These are phyloP conservation scores for Eremophila alpestris DNA, from an alignment of 2,797 vertebrate species.

Conservation along the genomic window DNA sequence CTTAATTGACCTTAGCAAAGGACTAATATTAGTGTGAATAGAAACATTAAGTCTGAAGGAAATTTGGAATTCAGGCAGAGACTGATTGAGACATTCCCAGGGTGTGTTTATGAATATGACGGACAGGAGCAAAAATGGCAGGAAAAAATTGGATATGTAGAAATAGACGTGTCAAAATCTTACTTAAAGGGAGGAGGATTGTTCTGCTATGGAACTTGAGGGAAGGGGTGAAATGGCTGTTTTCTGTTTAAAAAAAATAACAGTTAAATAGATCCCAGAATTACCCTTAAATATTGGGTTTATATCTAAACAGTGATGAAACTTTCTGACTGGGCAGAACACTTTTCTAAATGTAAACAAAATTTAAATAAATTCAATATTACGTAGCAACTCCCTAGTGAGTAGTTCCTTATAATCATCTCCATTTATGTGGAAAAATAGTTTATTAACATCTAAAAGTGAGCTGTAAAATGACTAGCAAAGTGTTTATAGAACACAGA, in stretches of 20 bases:
- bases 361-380: background rate
- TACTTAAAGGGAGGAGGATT: background rate
- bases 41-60: background rate
- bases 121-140: background rate
- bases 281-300: accelerated
- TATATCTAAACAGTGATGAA: background rate
- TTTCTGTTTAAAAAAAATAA: background rate
- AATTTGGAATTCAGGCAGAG: background rate
- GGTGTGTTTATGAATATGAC: background rate
- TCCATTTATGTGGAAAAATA: background rate
- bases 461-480: background rate
- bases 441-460: accelerated
- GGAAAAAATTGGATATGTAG: background rate
- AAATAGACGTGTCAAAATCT: background rate
- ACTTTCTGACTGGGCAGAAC: background rate
- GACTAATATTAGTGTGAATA: background rate
- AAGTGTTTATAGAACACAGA: background rate
- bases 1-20: background rate
- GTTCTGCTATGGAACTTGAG: background rate
- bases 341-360: background rate
- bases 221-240: background rate
- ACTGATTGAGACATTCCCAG: background rate
- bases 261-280: background rate
- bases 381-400: background rate
- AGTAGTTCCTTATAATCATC: background rate